Base-by-base conservation (phyloP, 2,797 vertebrate genomes). In the Sebastolobus alascanus region DNA sequence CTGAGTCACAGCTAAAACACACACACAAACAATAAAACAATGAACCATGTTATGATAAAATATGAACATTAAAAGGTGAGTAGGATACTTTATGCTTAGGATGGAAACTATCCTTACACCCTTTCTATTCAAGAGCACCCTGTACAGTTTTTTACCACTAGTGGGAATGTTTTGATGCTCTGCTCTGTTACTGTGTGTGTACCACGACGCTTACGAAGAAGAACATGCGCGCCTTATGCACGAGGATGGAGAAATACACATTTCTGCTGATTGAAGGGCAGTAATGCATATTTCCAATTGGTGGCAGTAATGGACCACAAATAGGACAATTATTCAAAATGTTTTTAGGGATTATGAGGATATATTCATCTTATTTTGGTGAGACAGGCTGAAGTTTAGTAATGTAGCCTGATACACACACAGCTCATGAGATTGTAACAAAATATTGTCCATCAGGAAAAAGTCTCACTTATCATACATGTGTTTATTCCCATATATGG, bases 1-100 rank as follows among this genome's bases (percentile, higher is more conserved):
- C 98, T 0, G 97, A 95, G 88, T 99, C 97, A 54, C 98, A 98
- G 33, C 98, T 99, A 82, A 7, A 46, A 4, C 25, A 68, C 43
- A 63, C 20, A 72, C 61, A 87, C 11, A 27, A 35, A 76, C 31
- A 40, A 9, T 27, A 9, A 29, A 29, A 35, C 4, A 6, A 43
- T 37, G 4, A 38, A 22, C 14, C 6, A 11, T 31, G 18, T 29
- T 16, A 18, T 31, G 33, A 8, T 50, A n/a, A 40, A 65, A 74
- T 11, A 38, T 55, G 4, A 29, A 40, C 2, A 27, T 35, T 25
- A 37, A 63, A 8, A 13, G 2, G 0, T 4, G 11, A 54, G 10
- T 4, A 58, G 10, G 22, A 54, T 27, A 6, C 27, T 50, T 50
- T 4, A 50, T 20, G 27, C 11, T 50, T 20, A 50, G 18, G 31